A percentile compares a stretch with the other conserved stretches of the same genome.
phyloP scores from a whole-genome alignment of 2,113 vertebrate species.

The Lucifuga dentata region DNA sequence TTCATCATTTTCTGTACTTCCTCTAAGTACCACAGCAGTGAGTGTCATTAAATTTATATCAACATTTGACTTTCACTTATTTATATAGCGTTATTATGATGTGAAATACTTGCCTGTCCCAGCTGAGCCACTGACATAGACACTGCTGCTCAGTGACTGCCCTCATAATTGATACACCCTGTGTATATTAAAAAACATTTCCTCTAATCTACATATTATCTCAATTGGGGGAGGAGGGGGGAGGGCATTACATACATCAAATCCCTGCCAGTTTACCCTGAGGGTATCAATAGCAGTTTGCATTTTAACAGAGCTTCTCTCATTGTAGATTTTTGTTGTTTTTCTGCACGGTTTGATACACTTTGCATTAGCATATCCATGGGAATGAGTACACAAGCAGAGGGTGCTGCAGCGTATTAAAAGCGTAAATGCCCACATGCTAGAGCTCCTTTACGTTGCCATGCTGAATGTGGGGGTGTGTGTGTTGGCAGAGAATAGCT shows the following conservation, averaged over 20 bases:
- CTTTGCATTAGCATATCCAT: conserved; percentile 49
- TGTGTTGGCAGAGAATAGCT: conserved; percentile 26
- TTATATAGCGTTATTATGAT: neutral
- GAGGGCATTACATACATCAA: conserved; percentile 51
- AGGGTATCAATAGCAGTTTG: conserved; percentile 44
- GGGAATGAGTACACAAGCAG: neutral
- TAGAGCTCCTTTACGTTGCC: conserved; percentile 8
- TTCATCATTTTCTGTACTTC: neutral
- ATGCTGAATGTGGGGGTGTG: conserved; percentile 39
- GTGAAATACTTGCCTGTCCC: neutral
- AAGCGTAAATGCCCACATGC: conserved; percentile 44
- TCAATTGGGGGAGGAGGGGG: conserved; percentile 43
- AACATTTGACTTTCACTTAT: neutral
- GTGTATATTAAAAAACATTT: conserved; percentile 2
- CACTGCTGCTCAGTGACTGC: neutral
- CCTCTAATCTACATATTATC: conserved; percentile 41
- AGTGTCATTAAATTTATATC: conserved; percentile 12
- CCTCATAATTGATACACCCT: conserved; percentile 6
- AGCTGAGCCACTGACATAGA: neutral
- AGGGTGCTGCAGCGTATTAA: conserved; percentile 24
- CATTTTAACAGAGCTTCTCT: conserved; percentile 53
- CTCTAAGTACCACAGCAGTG: neutral
- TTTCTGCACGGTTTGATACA: conserved; percentile 53
- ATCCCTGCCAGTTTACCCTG: conserved; percentile 22
- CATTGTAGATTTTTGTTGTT: conserved; percentile 53